These are phyloP conservation scores for Rhegmatorhina hoffmannsi DNA, from an alignment of 2,113 vertebrate species.

Conservation along the genomic window DNA sequence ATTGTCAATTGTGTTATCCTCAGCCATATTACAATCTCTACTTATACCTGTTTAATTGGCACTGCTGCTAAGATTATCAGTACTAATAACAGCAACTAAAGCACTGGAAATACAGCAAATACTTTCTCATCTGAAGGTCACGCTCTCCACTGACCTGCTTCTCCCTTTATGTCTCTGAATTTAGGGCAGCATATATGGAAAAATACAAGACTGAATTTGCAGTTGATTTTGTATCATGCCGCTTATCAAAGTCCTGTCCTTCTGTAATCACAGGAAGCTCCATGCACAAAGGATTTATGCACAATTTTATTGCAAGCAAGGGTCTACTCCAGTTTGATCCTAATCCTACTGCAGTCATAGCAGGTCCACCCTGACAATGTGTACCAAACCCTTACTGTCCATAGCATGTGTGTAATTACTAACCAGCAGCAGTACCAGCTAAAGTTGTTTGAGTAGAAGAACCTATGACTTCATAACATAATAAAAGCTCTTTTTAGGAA, in stretches of 20 bases:
- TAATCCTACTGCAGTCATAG: background rate
- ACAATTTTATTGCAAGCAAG: background rate
- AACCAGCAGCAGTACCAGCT: background rate
- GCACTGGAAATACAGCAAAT: background rate
- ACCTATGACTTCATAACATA: background rate
- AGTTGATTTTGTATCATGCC: background rate
- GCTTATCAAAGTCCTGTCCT: background rate
- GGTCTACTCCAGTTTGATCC: background rate
- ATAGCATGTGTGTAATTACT: background rate
- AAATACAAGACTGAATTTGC: background rate
- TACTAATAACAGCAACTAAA: slow-evolving; percentile 36
- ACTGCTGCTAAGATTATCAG: background rate
- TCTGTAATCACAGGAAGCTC: background rate
- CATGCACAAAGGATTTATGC: background rate
- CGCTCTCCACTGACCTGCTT: background rate
- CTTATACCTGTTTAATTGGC: slow-evolving; percentile 47
- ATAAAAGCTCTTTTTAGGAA: background rate
- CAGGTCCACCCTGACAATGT: background rate
- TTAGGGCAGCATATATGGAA: background rate
- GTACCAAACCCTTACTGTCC: background rate
- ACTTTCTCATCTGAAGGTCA: slow-evolving; percentile 1
- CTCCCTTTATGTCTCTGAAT: background rate
- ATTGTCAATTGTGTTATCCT: slow-evolving; percentile 34
- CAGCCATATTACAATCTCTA: slow-evolving; percentile 57
- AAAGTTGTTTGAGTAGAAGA: background rate